phyloP scores from a whole-genome alignment of 2,888 invertebrate species.

The Hipparchia semele region DNA sequence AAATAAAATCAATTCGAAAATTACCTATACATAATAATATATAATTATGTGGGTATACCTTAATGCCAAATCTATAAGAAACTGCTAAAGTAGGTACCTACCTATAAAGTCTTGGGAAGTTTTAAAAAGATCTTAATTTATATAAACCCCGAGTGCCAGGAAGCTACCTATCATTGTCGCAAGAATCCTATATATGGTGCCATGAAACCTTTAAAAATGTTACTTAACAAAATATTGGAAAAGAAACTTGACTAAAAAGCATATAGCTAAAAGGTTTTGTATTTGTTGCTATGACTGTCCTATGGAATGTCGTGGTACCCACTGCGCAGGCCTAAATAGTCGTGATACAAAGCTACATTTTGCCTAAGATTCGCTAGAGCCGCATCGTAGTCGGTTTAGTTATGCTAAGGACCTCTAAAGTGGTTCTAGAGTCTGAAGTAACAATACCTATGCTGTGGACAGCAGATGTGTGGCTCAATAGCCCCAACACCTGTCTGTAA shows the following conservation, averaged over 20 bases:
- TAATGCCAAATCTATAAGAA: too few species aligned
- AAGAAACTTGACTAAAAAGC: neutral
- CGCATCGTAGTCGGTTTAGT: too few species aligned
- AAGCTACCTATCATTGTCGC: neutral
- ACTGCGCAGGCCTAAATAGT: too few species aligned
- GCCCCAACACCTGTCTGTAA: neutral
- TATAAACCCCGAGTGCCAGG: neutral
- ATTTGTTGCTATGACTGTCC: neutral
- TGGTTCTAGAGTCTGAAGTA: too few species aligned
- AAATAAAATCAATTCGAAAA: too few species aligned
- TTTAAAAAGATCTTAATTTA: neutral
- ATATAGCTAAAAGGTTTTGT: neutral
- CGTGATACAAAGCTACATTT: too few species aligned
- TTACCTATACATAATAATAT: too few species aligned
- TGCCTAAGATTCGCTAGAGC: too few species aligned
- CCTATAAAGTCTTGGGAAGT: too few species aligned
- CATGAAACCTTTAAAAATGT: neutral
- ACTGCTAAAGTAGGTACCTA: neutral
- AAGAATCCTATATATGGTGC: neutral
- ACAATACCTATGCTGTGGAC: neutral
- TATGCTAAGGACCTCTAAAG: too few species aligned
- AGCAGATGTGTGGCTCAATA: conserved; percentile 3
- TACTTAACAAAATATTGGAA: neutral
- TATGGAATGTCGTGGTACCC: too few species aligned
- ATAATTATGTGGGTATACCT: too few species aligned